Conservation (phyloP, 2,113 vertebrate genomes). For the Pollachius pollachius region DNA sequence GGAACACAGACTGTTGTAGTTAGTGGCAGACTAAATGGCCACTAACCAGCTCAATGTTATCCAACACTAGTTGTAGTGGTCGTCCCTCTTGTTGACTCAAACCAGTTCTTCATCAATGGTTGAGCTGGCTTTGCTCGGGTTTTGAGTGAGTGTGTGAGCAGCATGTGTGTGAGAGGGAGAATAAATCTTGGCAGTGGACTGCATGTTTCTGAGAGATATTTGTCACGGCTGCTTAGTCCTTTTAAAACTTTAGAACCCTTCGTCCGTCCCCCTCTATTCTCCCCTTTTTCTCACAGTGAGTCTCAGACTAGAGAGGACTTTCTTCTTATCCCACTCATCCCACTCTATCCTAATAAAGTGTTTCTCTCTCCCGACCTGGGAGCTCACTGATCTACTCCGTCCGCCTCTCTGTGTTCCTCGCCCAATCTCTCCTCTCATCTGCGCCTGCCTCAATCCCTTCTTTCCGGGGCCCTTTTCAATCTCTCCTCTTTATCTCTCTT, state of each 20-base stretch:
- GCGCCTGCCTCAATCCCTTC: constrained; percentile 29
- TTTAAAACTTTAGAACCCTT: constrained; percentile 25
- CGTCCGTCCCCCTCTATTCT: constrained; percentile 18
- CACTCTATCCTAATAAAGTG: background rate
- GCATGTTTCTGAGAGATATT: constrained; percentile 44
- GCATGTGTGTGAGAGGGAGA: background rate
- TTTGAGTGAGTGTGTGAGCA: no score
- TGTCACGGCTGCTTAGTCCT: constrained; percentile 48
- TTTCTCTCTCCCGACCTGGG: constrained; percentile 17
- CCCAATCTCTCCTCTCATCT: constrained; percentile 45
- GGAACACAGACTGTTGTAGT: no score
- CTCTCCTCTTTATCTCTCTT: constrained; percentile 4
- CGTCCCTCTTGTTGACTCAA: no score
- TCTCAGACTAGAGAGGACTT: no score
- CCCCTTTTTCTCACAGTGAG: background rate
- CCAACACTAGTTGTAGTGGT: no score
- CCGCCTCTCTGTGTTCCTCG: constrained; percentile 3
- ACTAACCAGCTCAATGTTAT: no score
- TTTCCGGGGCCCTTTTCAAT: constrained; percentile 44
- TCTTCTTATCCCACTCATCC: background rate
- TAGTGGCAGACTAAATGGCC: no score
- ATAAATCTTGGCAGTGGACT: constrained; percentile 32
- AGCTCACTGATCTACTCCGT: constrained; percentile 24
- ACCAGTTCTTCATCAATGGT: no score
- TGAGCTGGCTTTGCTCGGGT: no score